Base-by-base conservation (phyloP, 2,797 vertebrate genomes). In the Phalloptychus januarius region DNA sequence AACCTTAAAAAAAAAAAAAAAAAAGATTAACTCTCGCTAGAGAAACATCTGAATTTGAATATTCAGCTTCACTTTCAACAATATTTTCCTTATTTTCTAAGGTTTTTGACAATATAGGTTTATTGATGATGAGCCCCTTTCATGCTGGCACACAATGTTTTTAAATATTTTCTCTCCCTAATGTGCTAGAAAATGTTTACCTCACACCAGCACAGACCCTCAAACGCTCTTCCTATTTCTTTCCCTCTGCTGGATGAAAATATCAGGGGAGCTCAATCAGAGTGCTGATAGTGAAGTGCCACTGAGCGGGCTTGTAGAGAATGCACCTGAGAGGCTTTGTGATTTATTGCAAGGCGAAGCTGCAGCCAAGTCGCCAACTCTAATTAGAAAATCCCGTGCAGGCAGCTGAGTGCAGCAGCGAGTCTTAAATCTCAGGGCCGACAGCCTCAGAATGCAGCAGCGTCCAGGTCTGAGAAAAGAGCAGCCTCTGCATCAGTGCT, bases 311-410 rank as follows among this genome's bases (percentile, higher is more conserved):
- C 80, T 80, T 82, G 85, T 67, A 76, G 86, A 89, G 90, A 91
- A 89, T 88, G 92, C 94, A 96, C 95, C 94, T 94, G 95, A 95
- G 95, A 95, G 92, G 82, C 85, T 78, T 54, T 5, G 89, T 95
- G 94, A 96, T 96, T 95, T 96, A 96, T 95, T 95, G 93, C 94
- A 65, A 85, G 85, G 84, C 89, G 78, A 87, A 91, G 92, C 93
- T 81, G 89, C 88, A 94, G 94, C 92, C 93, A 85, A 93, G 94
- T 92, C 91, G 85, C 92, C 92, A 90, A 87, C 94, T 95, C 95
- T 95, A 96, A 96, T 96, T 96, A 95, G 93, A 95, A 96, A 96
- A 95, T 93, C 93, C 91, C 91, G 94, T 90, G 89, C 87, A 94
- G 92, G 94, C 94, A 94, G 90, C 92, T 85, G 92, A 92, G 90